Conservation (phyloP, 2,888 invertebrate species). For the Agapostemon virescens region DNA sequence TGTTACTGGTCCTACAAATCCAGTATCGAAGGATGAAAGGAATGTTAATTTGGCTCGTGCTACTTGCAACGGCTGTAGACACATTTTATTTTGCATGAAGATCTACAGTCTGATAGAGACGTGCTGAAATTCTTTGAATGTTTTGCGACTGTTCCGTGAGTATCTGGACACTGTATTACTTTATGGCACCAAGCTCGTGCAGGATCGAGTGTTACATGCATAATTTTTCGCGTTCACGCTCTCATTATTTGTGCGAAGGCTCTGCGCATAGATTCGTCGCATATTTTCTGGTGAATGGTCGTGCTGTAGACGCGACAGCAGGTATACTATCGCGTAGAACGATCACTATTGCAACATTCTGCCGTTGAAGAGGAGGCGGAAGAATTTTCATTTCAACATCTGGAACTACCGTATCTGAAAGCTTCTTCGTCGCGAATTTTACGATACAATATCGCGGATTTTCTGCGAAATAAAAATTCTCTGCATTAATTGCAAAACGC, state of each 20-base stretch:
- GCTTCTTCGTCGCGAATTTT: background rate
- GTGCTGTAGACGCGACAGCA: constrained; percentile 6
- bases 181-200: background rate
- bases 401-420: background rate
- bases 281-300: constrained; percentile 33
- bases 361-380: background rate
- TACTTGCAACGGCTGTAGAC: too few species aligned
- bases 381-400: background rate
- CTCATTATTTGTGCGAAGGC: constrained; percentile 77
- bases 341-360: background rate
- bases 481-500: too few species aligned
- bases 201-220: constrained; percentile 66
- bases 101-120: too few species aligned
- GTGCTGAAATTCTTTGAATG: background rate
- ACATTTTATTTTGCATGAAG: too few species aligned
- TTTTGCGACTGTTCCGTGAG: background rate
- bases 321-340: background rate
- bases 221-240: constrained; percentile 77
- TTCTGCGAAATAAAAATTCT: too few species aligned
- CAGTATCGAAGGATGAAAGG: too few species aligned
- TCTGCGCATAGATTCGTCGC: constrained; percentile 55
- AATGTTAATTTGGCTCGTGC: too few species aligned
- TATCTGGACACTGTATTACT: background rate
- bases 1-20: too few species aligned
- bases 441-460: too few species aligned